These are phyloP conservation scores for Nasonovia ribisnigri DNA, from an alignment of 2,888 invertebrate species.

Conservation along the genomic window DNA sequence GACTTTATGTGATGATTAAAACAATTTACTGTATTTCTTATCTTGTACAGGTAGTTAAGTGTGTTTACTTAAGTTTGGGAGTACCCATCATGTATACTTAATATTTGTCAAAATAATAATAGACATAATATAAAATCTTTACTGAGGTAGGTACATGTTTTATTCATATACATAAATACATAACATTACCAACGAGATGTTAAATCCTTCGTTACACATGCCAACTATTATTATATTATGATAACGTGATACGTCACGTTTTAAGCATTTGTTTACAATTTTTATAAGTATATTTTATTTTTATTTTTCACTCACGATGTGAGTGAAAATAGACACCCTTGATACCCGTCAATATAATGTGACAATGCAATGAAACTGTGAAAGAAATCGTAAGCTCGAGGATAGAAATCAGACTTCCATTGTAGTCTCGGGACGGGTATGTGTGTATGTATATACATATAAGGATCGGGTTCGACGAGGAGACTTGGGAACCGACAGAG, in stretches of 20 bases:
- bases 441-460: neutral
- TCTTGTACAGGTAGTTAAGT: neutral
- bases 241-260: neutral
- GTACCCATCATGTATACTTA: neutral
- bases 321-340: neutral
- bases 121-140: neutral
- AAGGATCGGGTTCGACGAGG: neutral
- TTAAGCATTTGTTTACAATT: neutral
- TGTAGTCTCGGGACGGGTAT: neutral
- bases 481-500: neutral
- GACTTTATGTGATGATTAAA: neutral
- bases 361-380: neutral
- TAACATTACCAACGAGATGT: neutral
- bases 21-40: neutral
- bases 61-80: neutral
- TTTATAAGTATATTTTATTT: neutral
- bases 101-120: neutral
- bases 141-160: neutral
- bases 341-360: neutral
- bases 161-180: neutral
- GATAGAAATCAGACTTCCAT: slow-evolving; percentile 6
- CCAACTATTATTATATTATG: neutral
- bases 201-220: neutral
- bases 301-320: neutral
- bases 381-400: neutral